These are phyloP conservation scores for Lagenorhynchus albirostris DNA, from an alignment of 2,113 vertebrate species.

Conservation along the genomic window DNA sequence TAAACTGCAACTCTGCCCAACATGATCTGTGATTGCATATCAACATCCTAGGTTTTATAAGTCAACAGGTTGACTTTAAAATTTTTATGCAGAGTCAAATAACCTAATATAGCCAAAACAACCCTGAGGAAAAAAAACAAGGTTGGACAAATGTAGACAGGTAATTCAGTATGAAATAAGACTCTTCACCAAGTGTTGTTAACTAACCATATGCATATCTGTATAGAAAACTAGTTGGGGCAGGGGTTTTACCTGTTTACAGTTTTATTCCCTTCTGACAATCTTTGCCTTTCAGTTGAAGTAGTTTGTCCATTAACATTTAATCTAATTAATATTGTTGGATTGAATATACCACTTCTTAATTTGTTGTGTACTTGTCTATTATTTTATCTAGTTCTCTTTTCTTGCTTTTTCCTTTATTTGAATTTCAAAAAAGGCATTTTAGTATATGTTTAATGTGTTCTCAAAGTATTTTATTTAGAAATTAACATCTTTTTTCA, in stretches of 20 bases:
- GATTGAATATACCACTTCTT: not conserved
- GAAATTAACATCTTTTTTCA: not conserved
- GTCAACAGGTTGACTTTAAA: not conserved
- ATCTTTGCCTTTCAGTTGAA: not conserved
- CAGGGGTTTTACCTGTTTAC: not conserved
- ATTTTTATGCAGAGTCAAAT: not conserved
- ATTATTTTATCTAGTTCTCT: not conserved
- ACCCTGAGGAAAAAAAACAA: not conserved
- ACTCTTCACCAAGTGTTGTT: not conserved
- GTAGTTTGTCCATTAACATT: not conserved
- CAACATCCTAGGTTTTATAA: not conserved
- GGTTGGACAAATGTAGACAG: not conserved
- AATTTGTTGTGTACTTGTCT: not conserved
- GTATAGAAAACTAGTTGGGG: not conserved
- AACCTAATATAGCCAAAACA: not conserved
- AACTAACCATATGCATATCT: not conserved
- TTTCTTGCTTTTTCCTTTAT: not conserved
- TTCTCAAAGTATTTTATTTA: not conserved
- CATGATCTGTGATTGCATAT: not conserved
- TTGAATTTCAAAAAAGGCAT: not conserved
- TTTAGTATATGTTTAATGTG: not conserved
- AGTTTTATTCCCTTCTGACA: not conserved
- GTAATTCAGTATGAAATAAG: not conserved
- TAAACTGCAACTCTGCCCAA: not conserved
- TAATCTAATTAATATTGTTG: not conserved